Percentiles rank a stretch among this genome's conserved stretches.
Evolutionary conservation across 1,140 invertebrate species (phyloP).

Genomic region (Drosophila hydei): DNA sequence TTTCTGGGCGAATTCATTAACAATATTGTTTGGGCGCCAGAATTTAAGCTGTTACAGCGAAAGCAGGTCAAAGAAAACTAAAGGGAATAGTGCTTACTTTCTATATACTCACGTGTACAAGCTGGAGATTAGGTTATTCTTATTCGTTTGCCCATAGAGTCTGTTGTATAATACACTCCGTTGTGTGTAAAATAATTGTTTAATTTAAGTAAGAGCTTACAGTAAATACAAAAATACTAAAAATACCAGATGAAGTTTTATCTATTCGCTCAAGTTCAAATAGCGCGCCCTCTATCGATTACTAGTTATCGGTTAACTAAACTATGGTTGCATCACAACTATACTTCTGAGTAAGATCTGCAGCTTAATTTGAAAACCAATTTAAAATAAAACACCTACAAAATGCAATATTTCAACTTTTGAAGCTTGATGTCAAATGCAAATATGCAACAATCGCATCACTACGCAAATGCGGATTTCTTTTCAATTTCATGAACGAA

Average conservation of each 20-base stretch:
- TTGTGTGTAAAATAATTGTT: constrained; percentile 4
- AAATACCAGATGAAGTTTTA: background rate
- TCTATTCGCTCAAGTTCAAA: background rate
- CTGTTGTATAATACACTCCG: constrained; percentile 18
- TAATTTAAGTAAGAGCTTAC: constrained; percentile 10
- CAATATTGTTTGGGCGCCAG: constrained; percentile 65
- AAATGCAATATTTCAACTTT: background rate
- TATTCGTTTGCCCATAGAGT: constrained; percentile 20
- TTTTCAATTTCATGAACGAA: constrained; percentile 10
- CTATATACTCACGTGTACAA: constrained; percentile 6
- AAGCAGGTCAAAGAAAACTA: constrained; percentile 52
- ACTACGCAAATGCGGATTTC: constrained; percentile 9
- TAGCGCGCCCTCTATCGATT: background rate
- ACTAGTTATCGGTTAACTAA: background rate
- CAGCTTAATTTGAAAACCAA: background rate
- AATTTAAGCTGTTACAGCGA: constrained; percentile 55
- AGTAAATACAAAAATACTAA: constrained; percentile 5
- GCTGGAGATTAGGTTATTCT: constrained; percentile 12
- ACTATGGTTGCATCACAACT: background rate
- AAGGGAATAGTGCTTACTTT: background rate
- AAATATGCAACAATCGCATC: constrained; percentile 16
- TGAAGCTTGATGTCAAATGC: background rate
- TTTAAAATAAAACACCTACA: background rate
- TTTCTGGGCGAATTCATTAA: constrained; percentile 66
- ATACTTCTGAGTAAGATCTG: background rate